A percentile compares a stretch with the other conserved stretches of the same genome.
phyloP scores from a whole-genome alignment of 2,888 invertebrate genomes.

The Hypomecis atomaria region DNA sequence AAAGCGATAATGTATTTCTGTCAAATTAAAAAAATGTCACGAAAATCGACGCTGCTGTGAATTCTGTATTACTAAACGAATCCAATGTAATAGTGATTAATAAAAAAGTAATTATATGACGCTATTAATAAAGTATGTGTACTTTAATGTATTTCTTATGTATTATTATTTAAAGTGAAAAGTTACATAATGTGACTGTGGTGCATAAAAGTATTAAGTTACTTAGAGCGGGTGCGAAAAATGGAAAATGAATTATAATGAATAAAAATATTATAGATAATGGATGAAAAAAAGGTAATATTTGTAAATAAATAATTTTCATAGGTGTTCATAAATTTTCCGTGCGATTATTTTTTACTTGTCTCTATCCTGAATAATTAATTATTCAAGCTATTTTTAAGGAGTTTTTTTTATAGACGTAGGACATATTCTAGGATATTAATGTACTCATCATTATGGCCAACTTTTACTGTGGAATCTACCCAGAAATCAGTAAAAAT shows the following conservation, averaged over 20 bases:
- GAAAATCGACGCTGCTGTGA: conserved; percentile 20
- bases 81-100: conserved; percentile 18
- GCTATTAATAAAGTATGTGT: conserved; percentile 25
- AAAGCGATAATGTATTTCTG: background rate
- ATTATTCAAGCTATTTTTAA: too few species aligned
- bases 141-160: conserved; percentile 30
- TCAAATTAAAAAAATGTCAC: background rate
- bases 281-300: too few species aligned
- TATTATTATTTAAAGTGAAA: conserved; percentile 24
- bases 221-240: conserved; percentile 24
- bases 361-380: too few species aligned
- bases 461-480: too few species aligned
- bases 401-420: too few species aligned
- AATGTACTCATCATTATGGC: too few species aligned
- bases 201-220: conserved; percentile 29
- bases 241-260: conserved; percentile 6
- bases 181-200: conserved; percentile 28
- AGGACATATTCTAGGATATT: too few species aligned
- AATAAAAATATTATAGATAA: too few species aligned
- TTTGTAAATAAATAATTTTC: too few species aligned
- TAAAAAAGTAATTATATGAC: conserved; percentile 16
- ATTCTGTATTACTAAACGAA: conserved; percentile 27
- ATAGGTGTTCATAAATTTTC: too few species aligned
- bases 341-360: too few species aligned
- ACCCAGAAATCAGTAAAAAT: too few species aligned